Percentiles rank a stretch among this genome's conserved stretches.
Evolutionary conservation across 2,113 vertebrate species (phyloP).

Genomic region (Solea solea): DNA sequence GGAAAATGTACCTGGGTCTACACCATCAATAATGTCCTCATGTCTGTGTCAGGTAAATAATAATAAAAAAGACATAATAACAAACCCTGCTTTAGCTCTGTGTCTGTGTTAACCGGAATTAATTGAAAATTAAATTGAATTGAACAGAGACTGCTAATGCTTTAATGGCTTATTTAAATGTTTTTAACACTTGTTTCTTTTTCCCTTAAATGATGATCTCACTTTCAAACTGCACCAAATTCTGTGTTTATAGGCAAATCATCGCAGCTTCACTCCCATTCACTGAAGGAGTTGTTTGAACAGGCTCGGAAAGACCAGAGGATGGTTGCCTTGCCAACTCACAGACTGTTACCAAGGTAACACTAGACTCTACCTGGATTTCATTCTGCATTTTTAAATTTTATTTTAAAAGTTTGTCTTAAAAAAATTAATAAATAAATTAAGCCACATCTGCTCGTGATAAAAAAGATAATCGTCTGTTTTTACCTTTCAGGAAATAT

Average conservation of each 20-base stretch:
- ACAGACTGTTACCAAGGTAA: constrained; percentile 88
- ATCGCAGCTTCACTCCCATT: constrained; percentile 89
- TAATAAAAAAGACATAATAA: not conserved
- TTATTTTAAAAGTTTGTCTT: not conserved
- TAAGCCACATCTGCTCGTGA: no score
- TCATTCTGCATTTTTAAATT: not conserved
- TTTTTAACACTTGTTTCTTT: no score
- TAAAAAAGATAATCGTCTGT: not conserved
- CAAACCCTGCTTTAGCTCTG: not conserved
- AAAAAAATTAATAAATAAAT: no score
- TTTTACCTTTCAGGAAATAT: constrained; percentile 80
- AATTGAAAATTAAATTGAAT: no score
- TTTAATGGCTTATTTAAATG: no score
- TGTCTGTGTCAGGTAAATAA: constrained; percentile 89
- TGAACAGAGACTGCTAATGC: no score
- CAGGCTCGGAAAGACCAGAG: constrained; percentile 84
- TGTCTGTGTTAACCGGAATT: not conserved
- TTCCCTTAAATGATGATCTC: not conserved
- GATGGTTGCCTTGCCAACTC: constrained; percentile 84
- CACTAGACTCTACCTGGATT: not conserved
- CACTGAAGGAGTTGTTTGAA: constrained; percentile 86
- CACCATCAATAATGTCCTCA: constrained; percentile 87
- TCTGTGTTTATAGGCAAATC: constrained; percentile 83
- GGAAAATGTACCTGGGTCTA: constrained; percentile 90
- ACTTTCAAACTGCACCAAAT: no score